Conservation (phyloP, 2,888 invertebrate species). For the Heliothis peltigera region DNA sequence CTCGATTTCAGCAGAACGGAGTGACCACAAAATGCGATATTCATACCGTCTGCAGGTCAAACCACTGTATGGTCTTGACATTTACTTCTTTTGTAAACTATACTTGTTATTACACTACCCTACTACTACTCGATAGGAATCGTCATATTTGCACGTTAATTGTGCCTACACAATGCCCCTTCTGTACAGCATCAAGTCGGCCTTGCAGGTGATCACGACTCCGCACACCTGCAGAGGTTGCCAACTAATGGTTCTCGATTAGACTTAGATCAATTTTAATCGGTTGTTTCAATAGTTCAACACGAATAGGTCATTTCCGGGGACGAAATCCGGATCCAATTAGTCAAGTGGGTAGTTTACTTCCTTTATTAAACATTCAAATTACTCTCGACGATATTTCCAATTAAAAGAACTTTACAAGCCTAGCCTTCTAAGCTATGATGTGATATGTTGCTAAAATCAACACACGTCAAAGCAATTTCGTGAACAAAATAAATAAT, state of each 20-base stretch:
- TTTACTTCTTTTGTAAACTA: slow-evolving; percentile 64
- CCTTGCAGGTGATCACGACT: slow-evolving; percentile 80
- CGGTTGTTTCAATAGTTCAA: slow-evolving; percentile 26
- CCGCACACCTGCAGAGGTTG: slow-evolving; percentile 70
- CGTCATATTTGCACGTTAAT: slow-evolving; percentile 66
- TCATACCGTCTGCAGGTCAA: slow-evolving; percentile 54
- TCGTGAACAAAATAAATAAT: slow-evolving; percentile 37
- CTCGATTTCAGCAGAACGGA: slow-evolving; percentile 48
- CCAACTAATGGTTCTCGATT: slow-evolving; percentile 38
- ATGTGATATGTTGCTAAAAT: not conserved
- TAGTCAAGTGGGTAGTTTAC: slow-evolving; percentile 11
- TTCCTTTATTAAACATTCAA: not conserved
- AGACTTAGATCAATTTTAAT: slow-evolving; percentile 37
- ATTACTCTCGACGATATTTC: slow-evolving; percentile 7
- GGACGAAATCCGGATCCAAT: not conserved
- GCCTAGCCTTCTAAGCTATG: not conserved
- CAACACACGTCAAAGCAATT: slow-evolving; percentile 14
- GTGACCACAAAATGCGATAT: slow-evolving; percentile 56
- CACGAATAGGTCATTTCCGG: slow-evolving; percentile 23
- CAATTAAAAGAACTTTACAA: slow-evolving; percentile 4
- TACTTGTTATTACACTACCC: slow-evolving; percentile 48
- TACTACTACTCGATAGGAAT: slow-evolving; percentile 48
- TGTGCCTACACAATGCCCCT: slow-evolving; percentile 68
- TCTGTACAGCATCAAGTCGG: slow-evolving; percentile 67
- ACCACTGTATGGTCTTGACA: slow-evolving; percentile 64